Base-by-base conservation (phyloP, 2,888 invertebrate genomes). In the Hipparchia sbordonii region DNA sequence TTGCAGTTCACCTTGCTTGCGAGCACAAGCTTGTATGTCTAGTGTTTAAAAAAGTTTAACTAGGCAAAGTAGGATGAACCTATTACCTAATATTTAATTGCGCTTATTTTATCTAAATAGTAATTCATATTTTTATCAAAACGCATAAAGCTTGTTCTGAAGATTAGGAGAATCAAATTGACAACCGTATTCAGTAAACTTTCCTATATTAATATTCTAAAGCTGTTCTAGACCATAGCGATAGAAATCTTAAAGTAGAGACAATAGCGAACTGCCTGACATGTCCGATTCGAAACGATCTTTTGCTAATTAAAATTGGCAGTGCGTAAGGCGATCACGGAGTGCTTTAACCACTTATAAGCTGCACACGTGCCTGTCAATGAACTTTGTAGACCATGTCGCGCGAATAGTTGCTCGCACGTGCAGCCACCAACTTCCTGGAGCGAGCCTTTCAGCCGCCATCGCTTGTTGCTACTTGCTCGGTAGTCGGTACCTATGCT, bases 341-440 rank as follows among this genome's bases (percentile, higher is more conserved):
- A 89, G 84, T 88, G 86, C 84, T 87, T 88, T 90, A 89, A 86
- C 85, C 87, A 87, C 88, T 88, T 89, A 89, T 84, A 91, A 87
- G 88, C 90, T 89, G 87, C 90, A 90, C 92, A 92, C 92, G 92
- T 91, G 90, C 89, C 92, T 91, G 93, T 92, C 93, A 93, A 92
- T 92, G 93, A 93, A 93, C 93, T 91, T 87, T 87, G 86, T 84
- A 84, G 83, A 85, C 87, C 85, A 88, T 86, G 84, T 84, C 84
- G 85, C 82, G 84, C 83, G 82, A 80, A 81, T 83, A 83, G 82
- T 76, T 74, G 74, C 76, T 80, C 79, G 80, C 84, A 85, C 86
- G 84, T 85, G 82, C 81, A 82, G 79, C 73, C 76, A 79, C 67
- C 56, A 61, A 71, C 70, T 61, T 67, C 71, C 71, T 71, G 71